These are phyloP conservation scores for Lithophane socia DNA, from an alignment of 2,888 invertebrate genomes.

Conservation along the genomic window DNA sequence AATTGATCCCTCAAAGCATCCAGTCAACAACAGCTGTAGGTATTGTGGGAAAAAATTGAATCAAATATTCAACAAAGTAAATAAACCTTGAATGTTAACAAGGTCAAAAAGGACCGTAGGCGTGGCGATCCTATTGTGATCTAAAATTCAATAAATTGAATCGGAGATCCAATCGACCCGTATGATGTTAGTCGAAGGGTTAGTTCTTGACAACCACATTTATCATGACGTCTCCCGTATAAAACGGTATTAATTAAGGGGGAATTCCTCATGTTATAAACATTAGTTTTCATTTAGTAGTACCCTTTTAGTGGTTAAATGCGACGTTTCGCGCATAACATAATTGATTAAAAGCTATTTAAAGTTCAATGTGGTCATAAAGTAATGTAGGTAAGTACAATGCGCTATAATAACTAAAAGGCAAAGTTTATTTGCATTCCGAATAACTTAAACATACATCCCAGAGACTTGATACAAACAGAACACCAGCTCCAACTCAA, in stretches of 20 bases:
- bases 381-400: not conserved
- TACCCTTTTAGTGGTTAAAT: constrained; percentile 27
- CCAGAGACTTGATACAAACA: not conserved
- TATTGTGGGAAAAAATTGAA: constrained; percentile 30
- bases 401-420: no score
- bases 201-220: constrained; percentile 32
- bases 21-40: constrained; percentile 26
- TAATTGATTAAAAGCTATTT: constrained; percentile 28
- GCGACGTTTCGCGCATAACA: constrained; percentile 7
- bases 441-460: not conserved
- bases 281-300: constrained; percentile 35
- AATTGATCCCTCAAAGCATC: constrained; percentile 16
- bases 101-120: constrained; percentile 60
- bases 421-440: not conserved
- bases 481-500: not conserved
- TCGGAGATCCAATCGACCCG: constrained; percentile 53
- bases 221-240: constrained; percentile 33
- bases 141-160: constrained; percentile 61
- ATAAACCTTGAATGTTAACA: constrained; percentile 62
- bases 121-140: constrained; percentile 54
- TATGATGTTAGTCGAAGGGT: constrained; percentile 49
- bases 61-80: constrained; percentile 57
- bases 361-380: constrained; percentile 9
- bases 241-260: constrained; percentile 20
- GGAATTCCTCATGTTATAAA: constrained; percentile 31